Evolutionary conservation across 2,797 vertebrate genomes (phyloP).

Genomic region (Catamblyrhynchus diadema): DNA sequence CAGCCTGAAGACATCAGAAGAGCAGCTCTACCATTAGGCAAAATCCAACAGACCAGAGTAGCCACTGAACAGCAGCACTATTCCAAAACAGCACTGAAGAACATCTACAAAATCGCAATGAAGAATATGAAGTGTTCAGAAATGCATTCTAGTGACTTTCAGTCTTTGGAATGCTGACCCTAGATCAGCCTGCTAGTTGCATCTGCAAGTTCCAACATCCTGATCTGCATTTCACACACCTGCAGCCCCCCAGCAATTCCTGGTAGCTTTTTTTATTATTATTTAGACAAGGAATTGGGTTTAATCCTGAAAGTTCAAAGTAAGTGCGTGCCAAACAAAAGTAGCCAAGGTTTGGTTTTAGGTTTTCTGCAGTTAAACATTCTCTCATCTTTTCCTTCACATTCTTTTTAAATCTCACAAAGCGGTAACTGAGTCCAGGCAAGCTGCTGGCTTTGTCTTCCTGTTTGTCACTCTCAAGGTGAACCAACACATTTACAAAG

Average conservation of each 20-base stretch:
- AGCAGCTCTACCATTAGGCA: background rate
- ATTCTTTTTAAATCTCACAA: background rate
- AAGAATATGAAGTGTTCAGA: background rate
- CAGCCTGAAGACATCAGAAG: background rate
- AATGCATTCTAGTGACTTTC: background rate
- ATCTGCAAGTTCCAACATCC: background rate
- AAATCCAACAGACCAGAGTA: background rate
- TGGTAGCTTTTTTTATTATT: background rate
- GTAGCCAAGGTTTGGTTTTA: background rate
- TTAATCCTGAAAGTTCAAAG: background rate
- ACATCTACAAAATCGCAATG: background rate
- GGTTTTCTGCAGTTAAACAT: background rate
- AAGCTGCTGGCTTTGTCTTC: background rate
- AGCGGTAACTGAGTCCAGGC: background rate
- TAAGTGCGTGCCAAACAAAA: background rate
- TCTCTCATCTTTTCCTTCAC: background rate
- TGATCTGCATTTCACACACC: background rate
- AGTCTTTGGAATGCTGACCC: background rate
- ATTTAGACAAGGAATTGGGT: background rate
- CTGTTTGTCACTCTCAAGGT: background rate
- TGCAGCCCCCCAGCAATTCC: background rate
- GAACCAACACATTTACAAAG: background rate
- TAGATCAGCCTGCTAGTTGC: background rate
- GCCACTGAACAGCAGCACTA: background rate
- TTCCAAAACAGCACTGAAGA: background rate